phyloP scores from a whole-genome alignment of 2,797 vertebrate genomes.

The Pampus argenteus region DNA sequence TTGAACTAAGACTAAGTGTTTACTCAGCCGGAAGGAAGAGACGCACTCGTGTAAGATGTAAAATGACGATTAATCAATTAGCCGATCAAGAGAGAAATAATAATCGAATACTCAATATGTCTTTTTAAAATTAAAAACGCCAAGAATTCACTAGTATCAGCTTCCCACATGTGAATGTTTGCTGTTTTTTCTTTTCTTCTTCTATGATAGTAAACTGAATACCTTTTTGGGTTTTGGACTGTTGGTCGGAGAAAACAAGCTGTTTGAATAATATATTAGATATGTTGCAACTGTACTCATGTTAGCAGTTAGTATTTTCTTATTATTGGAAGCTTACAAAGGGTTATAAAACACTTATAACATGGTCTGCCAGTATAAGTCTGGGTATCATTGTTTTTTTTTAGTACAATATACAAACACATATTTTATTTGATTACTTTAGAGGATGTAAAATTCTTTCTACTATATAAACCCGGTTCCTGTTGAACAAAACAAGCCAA shows the following conservation, averaged over 20 bases:
- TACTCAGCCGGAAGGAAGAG: background rate
- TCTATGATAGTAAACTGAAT: background rate
- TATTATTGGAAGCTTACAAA: background rate
- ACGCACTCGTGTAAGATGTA: background rate
- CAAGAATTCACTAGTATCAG: background rate
- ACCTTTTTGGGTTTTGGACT: background rate
- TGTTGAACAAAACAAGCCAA: background rate
- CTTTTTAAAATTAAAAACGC: background rate
- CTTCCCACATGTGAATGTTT: background rate
- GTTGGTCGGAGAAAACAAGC: background rate
- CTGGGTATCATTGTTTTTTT: background rate
- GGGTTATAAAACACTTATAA: background rate
- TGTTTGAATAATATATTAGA: background rate
- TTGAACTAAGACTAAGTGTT: conserved; percentile 44
- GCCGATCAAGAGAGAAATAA: background rate
- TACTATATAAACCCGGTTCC: background rate
- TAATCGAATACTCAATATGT: background rate
- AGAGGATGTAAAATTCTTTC: background rate
- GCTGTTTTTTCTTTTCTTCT: background rate
- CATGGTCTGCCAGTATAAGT: background rate
- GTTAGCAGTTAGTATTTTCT: background rate
- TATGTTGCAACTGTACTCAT: background rate
- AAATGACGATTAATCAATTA: background rate
- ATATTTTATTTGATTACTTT: background rate
- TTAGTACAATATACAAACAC: background rate